Conservation (phyloP, 2,113 vertebrate species). For the Platichthys flesus region DNA sequence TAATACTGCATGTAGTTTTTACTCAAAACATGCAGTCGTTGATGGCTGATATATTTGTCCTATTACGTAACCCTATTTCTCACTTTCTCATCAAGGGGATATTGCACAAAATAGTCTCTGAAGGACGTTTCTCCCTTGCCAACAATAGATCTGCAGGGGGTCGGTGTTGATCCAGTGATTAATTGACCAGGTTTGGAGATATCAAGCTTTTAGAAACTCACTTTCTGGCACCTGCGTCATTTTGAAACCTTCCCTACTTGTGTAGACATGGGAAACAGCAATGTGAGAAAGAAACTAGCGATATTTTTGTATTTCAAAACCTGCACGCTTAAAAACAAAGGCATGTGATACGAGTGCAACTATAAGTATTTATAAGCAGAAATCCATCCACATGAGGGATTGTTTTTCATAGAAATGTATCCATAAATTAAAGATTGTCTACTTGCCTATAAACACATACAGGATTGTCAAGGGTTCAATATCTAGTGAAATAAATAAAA, state of each 20-base stretch:
- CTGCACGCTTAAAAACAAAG: too few species aligned
- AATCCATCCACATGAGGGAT: too few species aligned
- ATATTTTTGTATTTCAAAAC: too few species aligned
- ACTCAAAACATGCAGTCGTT: background rate
- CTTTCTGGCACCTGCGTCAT: background rate
- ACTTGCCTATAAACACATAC: too few species aligned
- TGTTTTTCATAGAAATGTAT: too few species aligned
- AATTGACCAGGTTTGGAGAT: conserved; percentile 34
- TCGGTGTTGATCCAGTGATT: conserved; percentile 50
- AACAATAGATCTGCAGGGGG: conserved; percentile 50
- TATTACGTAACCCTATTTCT: conserved; percentile 20
- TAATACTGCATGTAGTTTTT: background rate
- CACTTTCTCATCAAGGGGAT: conserved; percentile 31
- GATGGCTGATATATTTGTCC: conserved; percentile 4
- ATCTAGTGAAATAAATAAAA: conserved; percentile 7
- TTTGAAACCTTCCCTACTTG: background rate
- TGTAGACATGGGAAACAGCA: background rate
- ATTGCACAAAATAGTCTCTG: conserved; percentile 45
- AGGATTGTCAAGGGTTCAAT: too few species aligned
- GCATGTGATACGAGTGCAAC: too few species aligned
- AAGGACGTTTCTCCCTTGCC: conserved; percentile 37
- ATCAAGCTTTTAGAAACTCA: conserved; percentile 1
- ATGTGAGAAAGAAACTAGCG: background rate
- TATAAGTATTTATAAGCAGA: too few species aligned
- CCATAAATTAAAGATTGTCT: too few species aligned